Conservation (phyloP, 1,140 invertebrate genomes). For the Zaprionus capensis region DNA sequence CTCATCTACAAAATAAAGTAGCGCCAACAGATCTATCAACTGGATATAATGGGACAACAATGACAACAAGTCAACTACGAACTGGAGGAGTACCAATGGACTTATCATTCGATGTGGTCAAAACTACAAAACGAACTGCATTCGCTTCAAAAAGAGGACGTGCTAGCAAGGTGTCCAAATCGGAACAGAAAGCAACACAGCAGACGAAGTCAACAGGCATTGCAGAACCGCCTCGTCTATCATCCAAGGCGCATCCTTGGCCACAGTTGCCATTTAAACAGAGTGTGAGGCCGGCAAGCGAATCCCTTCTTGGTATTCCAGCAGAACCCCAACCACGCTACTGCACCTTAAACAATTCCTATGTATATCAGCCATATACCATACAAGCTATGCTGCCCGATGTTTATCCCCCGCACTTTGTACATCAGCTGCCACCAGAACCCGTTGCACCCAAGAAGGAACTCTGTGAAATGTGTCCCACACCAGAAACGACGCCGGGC, state of each 20-base stretch:
- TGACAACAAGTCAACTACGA: too few species aligned
- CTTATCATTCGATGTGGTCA: background rate
- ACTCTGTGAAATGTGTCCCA: slow-evolving; percentile 12
- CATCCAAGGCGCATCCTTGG: background rate
- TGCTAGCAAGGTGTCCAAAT: background rate
- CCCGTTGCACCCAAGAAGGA: background rate
- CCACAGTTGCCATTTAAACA: background rate
- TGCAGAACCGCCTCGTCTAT: background rate
- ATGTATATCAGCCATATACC: slow-evolving; percentile 14
- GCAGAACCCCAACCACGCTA: background rate
- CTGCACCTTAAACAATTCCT: background rate
- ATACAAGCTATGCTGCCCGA: slow-evolving; percentile 28
- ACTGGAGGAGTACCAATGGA: background rate
- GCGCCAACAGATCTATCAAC: background rate
- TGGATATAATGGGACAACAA: too few species aligned
- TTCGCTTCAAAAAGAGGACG: background rate
- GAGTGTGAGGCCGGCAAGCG: background rate
- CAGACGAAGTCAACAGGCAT: background rate
- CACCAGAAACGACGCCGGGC: slow-evolving; percentile 3
- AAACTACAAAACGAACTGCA: background rate
- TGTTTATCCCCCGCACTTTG: slow-evolving; percentile 59
- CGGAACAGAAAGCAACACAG: background rate
- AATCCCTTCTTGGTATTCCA: background rate
- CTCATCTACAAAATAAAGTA: background rate
- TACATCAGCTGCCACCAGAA: slow-evolving; percentile 54